phyloP scores from a whole-genome alignment of 2,113 vertebrate species.

The Stegastes partitus region DNA sequence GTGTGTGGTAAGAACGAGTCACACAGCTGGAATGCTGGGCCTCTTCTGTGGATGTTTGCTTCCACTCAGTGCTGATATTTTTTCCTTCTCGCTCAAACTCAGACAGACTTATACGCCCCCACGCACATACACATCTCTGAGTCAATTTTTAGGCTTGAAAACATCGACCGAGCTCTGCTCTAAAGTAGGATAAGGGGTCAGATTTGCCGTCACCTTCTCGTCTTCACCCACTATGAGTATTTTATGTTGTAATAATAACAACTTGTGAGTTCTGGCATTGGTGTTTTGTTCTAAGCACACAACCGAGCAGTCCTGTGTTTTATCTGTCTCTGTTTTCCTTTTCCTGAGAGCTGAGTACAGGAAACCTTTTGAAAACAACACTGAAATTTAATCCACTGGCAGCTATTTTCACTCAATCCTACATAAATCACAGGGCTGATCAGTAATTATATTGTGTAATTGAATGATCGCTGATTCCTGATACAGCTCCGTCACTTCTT shows the following conservation, averaged over 20 bases:
- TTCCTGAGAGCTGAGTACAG: neutral
- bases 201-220: neutral
- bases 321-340: neutral
- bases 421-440: neutral
- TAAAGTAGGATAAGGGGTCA: constrained; percentile 17
- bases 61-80: constrained; percentile 44
- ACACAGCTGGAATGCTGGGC: constrained; percentile 75
- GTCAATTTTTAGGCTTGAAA: constrained; percentile 58
- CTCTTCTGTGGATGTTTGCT: constrained; percentile 62
- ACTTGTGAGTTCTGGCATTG: neutral
- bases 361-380: neutral
- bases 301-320: neutral
- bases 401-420: constrained; percentile 21
- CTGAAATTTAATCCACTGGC: constrained; percentile 16
- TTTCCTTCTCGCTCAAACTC: constrained; percentile 35
- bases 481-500: neutral
- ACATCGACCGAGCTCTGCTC: constrained; percentile 4
- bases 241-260: constrained; percentile 24
- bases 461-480: neutral
- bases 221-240: constrained; percentile 7
- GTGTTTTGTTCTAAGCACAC: neutral
- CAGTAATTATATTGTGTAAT: neutral
- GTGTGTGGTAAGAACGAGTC: constrained; percentile 53
- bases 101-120: constrained; percentile 31
- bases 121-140: constrained; percentile 10